Base-by-base conservation (phyloP, 2,797 vertebrate genomes). In the Zonotrichia albicollis region DNA sequence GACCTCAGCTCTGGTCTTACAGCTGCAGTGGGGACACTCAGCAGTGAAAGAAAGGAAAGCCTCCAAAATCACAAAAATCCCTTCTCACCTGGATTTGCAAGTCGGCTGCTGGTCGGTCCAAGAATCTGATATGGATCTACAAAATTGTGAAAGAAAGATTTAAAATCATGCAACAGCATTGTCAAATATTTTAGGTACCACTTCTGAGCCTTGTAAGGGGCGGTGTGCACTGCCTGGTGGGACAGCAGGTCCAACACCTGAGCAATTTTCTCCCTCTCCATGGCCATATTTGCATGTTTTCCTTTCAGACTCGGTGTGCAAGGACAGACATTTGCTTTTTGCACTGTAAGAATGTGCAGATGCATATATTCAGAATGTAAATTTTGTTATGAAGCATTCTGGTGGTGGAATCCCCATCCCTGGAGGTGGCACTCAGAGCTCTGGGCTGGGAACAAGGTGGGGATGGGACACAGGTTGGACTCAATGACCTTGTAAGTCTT, bases 91-190 rank as follows among this genome's bases (percentile, higher is more conserved):
- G 98, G 98, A 93, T 99, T 99, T 87, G 98, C 98, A 80, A 99
- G 98, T 84, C 98, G 97, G 96, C 98, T 99, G 96, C 98, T 99
- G 36, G 98, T 99, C 1, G 98, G 98, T 60, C 98, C 98, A 60
- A 99, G 98, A 93, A 99, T 98, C 96, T 99, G 98, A 90, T 99
- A 99, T 0, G 98, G 98, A 97, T 99, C 98, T 99, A 90, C 6
- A 65, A 85, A 74, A 94, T 82, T 46, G 76, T 73, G 46, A 90
- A 45, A 92, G 60, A 70, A 66, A 92, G 36, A 90, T 77, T 86
- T 58, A 36, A 93, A 93, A 51, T 51, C 32, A 54, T 11, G 11
- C 58, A 83, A 45, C 13, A 76, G 19, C 4, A 0, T 51, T 11
- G 17, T 13, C 7, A 67, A 61, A 29, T 42, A 60, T 48, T 90